A percentile compares a stretch with the other conserved stretches of the same genome.
Evolutionary conservation across 2,888 invertebrate genomes (phyloP).

Genomic region (Creontiades dilutus): DNA sequence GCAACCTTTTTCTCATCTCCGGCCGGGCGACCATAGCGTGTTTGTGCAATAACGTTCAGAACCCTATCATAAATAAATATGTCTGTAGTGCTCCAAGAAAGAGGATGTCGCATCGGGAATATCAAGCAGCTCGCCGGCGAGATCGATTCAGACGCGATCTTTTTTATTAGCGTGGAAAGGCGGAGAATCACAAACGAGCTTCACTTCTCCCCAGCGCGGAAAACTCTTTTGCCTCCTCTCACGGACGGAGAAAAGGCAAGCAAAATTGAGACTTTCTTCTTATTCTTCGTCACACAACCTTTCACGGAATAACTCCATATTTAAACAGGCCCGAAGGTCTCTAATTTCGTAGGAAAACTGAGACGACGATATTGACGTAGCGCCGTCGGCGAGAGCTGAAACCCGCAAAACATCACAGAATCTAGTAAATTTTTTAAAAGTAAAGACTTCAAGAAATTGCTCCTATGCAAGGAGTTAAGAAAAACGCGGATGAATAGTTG

Average conservation of each 20-base stretch:
- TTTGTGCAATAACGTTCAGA: constrained; percentile 60
- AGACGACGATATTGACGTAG: neutral
- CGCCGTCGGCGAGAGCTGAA: neutral
- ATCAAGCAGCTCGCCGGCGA: constrained; percentile 55
- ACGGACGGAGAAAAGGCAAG: constrained; percentile 34
- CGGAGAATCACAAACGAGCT: constrained; percentile 68
- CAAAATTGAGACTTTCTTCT: neutral
- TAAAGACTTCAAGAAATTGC: too few relatives aligned
- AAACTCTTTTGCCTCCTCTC: constrained; percentile 30
- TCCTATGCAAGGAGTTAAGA: too few relatives aligned
- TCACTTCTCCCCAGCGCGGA: neutral
- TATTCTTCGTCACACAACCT: constrained; percentile 31
- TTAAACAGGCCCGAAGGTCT: constrained; percentile 4
- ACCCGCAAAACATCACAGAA: too few relatives aligned
- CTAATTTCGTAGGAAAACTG: neutral
- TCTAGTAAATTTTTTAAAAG: too few relatives aligned
- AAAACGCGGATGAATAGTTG: too few relatives aligned
- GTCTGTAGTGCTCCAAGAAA: constrained; percentile 51
- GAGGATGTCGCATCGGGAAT: constrained; percentile 55
- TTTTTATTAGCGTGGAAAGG: constrained; percentile 68
- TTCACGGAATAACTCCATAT: constrained; percentile 23
- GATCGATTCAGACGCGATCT: constrained; percentile 70
- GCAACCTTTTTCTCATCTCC: constrained; percentile 13
- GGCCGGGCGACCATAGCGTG: constrained; percentile 38
- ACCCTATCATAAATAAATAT: constrained; percentile 68